A percentile compares a stretch with the other conserved stretches of the same genome.
These are phyloP conservation scores for Centropyge bicolor DNA, from an alignment of 2,797 vertebrate genomes.

Conservation along the genomic window DNA sequence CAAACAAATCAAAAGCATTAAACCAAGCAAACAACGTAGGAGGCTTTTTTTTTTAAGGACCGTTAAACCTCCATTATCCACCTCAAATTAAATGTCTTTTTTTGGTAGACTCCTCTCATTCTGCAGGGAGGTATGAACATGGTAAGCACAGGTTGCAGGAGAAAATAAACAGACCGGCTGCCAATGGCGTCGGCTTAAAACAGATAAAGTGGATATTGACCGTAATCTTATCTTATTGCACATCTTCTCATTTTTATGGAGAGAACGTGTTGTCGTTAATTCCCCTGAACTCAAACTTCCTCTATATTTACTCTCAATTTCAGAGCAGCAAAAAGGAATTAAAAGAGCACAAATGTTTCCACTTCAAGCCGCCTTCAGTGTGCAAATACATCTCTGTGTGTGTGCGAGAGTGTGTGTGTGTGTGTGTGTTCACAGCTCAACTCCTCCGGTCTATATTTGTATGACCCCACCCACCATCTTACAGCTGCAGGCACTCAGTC, in stretches of 20 bases:
- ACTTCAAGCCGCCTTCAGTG: slow-evolving; percentile 1
- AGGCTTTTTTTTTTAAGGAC: slow-evolving; percentile 68
- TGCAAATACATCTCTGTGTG: not conserved
- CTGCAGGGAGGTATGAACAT: slow-evolving; percentile 38
- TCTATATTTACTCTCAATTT: slow-evolving; percentile 2
- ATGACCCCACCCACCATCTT: slow-evolving; percentile 37
- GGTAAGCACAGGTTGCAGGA: slow-evolving; percentile 50
- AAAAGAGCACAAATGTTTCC: slow-evolving; percentile 26
- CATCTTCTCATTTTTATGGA: slow-evolving; percentile 22
- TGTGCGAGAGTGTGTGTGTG: not conserved
- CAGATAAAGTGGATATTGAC: slow-evolving; percentile 50
- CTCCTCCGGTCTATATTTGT: slow-evolving; percentile 35
- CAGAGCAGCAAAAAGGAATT: slow-evolving; percentile 13
- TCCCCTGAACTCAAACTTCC: slow-evolving; percentile 11
- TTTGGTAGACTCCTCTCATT: slow-evolving; percentile 51
- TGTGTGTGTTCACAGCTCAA: not conserved
- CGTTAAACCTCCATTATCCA: slow-evolving; percentile 79
- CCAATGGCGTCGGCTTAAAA: slow-evolving; percentile 20
- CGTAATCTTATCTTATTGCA: slow-evolving; percentile 11
- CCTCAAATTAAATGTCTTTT: slow-evolving; percentile 76
- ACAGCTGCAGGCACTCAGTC: slow-evolving; percentile 60
- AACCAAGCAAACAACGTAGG: slow-evolving; percentile 74
- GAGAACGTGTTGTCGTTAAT: slow-evolving; percentile 3
- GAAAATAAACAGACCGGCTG: slow-evolving; percentile 40
- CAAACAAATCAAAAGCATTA: slow-evolving; percentile 86